A percentile compares a stretch with the other conserved stretches of the same genome.
Conservation (phyloP, 1,140 invertebrate species). For the Brachystomella parvula region DNA sequence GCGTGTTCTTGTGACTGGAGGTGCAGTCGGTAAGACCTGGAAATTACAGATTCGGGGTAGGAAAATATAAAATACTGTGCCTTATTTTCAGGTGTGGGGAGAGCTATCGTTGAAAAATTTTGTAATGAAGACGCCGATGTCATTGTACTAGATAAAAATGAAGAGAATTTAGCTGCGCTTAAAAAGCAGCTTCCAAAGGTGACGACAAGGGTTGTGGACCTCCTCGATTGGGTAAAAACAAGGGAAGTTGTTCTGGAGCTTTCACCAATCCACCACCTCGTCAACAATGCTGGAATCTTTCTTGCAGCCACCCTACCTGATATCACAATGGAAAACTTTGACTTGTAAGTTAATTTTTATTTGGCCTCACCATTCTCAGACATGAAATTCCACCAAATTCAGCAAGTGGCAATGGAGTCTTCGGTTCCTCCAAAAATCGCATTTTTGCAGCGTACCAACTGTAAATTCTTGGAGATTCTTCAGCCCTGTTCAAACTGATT, state of each 20-base stretch:
- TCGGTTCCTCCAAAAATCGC: too few species aligned
- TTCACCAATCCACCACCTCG: conserved; percentile 17
- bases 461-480: too few species aligned
- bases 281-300: conserved; percentile 25
- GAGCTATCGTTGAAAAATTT: conserved; percentile 17
- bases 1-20: conserved; percentile 17
- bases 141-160: conserved; percentile 14
- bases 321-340: conserved; percentile 38
- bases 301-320: background rate
- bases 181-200: conserved; percentile 26
- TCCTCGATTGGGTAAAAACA: conserved; percentile 17
- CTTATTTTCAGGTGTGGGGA: conserved; percentile 10
- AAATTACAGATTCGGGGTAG: background rate
- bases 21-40: background rate
- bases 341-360: conserved; percentile 2
- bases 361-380: too few species aligned
- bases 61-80: background rate
- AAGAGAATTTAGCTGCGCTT: conserved; percentile 12
- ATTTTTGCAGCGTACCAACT: too few species aligned
- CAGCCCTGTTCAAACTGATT: too few species aligned
- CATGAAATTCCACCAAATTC: too few species aligned
- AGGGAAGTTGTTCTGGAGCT: conserved; percentile 11
- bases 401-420: too few species aligned
- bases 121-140: conserved; percentile 18
- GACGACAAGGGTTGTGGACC: background rate